Percentiles rank a stretch among this genome's conserved stretches.
phyloP scores from a whole-genome alignment of 2,113 vertebrate genomes.

The Rhizomys pruinosus region DNA sequence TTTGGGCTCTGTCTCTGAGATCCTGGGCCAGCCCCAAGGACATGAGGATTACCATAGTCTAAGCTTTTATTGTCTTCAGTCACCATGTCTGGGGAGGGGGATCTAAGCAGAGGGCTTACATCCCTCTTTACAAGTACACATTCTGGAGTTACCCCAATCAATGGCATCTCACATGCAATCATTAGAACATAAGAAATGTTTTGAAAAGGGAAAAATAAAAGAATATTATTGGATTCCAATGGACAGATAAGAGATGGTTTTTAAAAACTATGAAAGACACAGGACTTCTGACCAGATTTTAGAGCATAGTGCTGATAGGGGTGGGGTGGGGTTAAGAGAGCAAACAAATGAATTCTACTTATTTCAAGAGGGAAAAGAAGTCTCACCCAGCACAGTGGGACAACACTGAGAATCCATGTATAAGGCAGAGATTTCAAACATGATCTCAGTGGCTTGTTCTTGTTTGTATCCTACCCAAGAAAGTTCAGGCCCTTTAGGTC shows the following conservation, averaged over 20 bases:
- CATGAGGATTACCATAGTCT: not conserved
- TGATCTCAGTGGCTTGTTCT: not conserved
- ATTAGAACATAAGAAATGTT: not conserved
- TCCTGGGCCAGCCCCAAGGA: not conserved
- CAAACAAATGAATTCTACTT: not conserved
- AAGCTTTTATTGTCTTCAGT: not conserved
- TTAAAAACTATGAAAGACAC: not conserved
- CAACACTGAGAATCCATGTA: not conserved
- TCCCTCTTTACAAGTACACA: not conserved
- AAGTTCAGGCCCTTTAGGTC: not conserved
- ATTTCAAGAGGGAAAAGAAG: not conserved
- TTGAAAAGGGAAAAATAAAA: not conserved
- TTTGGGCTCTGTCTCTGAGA: not conserved
- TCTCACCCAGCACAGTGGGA: not conserved
- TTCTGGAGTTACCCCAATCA: not conserved
- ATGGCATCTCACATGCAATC: not conserved
- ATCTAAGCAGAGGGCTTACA: not conserved
- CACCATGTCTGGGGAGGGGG: not conserved
- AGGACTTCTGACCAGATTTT: slow-evolving; percentile 40
- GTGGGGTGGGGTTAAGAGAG: not conserved
- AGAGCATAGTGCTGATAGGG: not conserved
- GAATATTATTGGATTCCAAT: slow-evolving; percentile 1
- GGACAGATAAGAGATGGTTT: not conserved
- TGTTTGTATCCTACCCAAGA: not conserved
- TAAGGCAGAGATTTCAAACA: not conserved